Evolutionary conservation across 2,113 vertebrate species (phyloP).

Genomic region (Heterotilapia buettikoferi): DNA sequence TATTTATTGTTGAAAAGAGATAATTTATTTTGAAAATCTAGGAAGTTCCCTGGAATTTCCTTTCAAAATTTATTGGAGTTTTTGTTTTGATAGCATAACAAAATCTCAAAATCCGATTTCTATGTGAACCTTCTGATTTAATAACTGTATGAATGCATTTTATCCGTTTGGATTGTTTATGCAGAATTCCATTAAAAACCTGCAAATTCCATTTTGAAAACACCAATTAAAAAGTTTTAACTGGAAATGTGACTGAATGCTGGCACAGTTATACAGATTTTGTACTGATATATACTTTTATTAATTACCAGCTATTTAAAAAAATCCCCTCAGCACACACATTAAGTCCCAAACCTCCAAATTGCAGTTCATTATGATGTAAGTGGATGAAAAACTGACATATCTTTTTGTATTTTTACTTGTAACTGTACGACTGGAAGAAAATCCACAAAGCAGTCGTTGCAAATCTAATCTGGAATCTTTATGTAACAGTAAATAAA

Average conservation of each 20-base stretch:
- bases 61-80: neutral
- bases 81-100: neutral
- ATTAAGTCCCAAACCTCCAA: fast-evolving
- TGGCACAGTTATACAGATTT: neutral
- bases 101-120: neutral
- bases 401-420: neutral
- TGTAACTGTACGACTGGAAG: neutral
- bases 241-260: neutral
- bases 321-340: neutral
- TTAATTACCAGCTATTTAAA: neutral
- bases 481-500: neutral
- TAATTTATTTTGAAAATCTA: neutral
- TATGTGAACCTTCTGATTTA: fast-evolving
- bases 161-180: too few relatives aligned
- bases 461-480: neutral
- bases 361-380: neutral
- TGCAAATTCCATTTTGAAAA: neutral
- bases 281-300: neutral
- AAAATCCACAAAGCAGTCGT: neutral
- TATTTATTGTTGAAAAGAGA: neutral
- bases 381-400: neutral
- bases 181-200: neutral
- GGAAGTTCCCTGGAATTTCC: neutral
- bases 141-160: too few relatives aligned
- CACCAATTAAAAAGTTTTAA: neutral